Conservation (phyloP, 2,797 vertebrate genomes). For the Fistularia tabacaria region DNA sequence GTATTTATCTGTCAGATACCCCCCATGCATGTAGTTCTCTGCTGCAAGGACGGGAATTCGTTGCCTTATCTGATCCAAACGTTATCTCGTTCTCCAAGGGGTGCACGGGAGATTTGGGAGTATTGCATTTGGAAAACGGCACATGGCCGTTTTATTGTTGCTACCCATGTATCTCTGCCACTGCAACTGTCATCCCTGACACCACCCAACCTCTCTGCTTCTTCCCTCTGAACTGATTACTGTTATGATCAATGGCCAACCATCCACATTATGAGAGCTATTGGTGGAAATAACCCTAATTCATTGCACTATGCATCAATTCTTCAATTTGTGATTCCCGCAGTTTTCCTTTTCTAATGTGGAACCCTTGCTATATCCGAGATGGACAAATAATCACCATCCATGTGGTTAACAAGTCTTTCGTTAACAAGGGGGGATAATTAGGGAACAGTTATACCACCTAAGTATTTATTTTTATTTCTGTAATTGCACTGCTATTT, state of each 20-base stretch:
- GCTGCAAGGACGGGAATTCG: constrained; percentile 26
- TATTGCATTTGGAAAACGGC: constrained; percentile 12
- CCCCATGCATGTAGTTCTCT: constrained; percentile 35
- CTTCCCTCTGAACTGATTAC: constrained; percentile 30
- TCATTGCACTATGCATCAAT: constrained; percentile 22
- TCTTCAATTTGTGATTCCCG: constrained; percentile 21
- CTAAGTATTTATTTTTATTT: constrained; percentile 9
- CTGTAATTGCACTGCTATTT: constrained; percentile 7
- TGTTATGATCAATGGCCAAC: constrained; percentile 53
- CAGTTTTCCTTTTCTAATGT: constrained; percentile 49
- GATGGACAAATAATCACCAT: constrained; percentile 28
- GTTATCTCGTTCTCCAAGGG: constrained; percentile 1
- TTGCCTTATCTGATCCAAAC: constrained; percentile 26
- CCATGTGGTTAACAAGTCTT: constrained; percentile 51
- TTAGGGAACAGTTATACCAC: constrained; percentile 29
- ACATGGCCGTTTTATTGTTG: too few relatives aligned
- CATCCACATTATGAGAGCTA: constrained; percentile 44
- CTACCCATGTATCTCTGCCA: neutral
- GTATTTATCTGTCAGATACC: neutral
- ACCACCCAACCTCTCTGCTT: constrained; percentile 10
- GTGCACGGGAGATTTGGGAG: too few relatives aligned
- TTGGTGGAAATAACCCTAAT: constrained; percentile 42
- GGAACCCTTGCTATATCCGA: constrained; percentile 27
- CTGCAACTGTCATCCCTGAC: constrained; percentile 40
- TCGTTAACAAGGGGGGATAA: constrained; percentile 37